Evolutionary conservation across 2,797 vertebrate genomes (phyloP).

Genomic region (Urosaurus nigricauda): DNA sequence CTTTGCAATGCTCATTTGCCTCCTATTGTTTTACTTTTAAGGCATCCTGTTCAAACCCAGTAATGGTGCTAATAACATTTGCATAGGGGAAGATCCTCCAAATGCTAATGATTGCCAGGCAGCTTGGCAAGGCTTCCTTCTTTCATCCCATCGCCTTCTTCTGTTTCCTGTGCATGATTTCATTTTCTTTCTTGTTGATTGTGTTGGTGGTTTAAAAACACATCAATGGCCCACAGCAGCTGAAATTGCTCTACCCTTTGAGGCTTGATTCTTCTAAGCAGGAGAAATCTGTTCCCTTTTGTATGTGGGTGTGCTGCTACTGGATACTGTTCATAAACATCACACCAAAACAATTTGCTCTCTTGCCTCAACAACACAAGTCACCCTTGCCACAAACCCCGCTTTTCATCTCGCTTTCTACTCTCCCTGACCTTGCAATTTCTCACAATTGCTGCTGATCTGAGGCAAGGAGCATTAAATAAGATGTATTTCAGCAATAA

Average conservation of each 20-base stretch:
- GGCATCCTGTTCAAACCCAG: background rate
- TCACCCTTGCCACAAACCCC: background rate
- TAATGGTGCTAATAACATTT: slow-evolving; percentile 9
- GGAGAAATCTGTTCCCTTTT: slow-evolving; percentile 5
- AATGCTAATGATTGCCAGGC: background rate
- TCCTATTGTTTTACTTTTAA: background rate
- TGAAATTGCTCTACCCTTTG: background rate
- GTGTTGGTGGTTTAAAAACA: background rate
- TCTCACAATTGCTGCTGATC: slow-evolving; percentile 21
- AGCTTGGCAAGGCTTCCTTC: background rate
- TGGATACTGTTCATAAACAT: slow-evolving; percentile 15
- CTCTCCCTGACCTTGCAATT: slow-evolving; percentile 37
- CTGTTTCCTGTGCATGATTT: background rate
- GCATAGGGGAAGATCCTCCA: background rate
- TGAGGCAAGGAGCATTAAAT: slow-evolving; percentile 38
- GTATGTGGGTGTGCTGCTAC: background rate
- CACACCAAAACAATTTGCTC: background rate
- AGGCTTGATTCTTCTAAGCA: background rate
- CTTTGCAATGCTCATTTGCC: background rate
- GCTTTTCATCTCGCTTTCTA: slow-evolving; percentile 31
- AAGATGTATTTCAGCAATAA: slow-evolving; percentile 46
- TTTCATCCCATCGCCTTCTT: background rate
- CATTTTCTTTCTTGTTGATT: slow-evolving; percentile 5
- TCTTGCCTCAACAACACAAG: slow-evolving; percentile 14
- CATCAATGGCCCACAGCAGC: background rate